Base-by-base conservation (phyloP, 1,140 invertebrate genomes). In the Bombus confusus region DNA sequence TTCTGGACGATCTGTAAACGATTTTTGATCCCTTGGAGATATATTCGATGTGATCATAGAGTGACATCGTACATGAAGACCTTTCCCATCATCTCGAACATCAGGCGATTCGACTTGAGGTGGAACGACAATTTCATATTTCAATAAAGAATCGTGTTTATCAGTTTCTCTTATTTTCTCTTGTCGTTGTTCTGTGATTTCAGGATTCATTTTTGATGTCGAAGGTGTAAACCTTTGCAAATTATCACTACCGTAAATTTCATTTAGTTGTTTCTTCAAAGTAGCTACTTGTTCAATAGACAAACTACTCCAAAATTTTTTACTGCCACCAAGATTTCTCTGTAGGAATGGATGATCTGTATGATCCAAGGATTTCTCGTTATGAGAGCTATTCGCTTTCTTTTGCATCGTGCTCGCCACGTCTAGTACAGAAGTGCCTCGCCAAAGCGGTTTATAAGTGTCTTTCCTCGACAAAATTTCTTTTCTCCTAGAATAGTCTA, bases 281-380 rank as follows among this genome's bases (percentile, higher is more conserved):
- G 97, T 97, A 90, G 96, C 97, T 0, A 98, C 97, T 95, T 98
- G 98, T 88, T 98, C 98, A 94, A 97, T 96, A 1, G 98, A 98
- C 68, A 98, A 94, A 91, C 98, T 98, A 91, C 97, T 98, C 96
- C 98, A 98, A 59, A 98, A 96, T 75, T 97, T 96, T 89, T 96
- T 97, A 59, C 97, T 97, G 37, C 98, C 96, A 0, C 96, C 96
- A 64, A 96, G 95, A 89, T 95, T 96, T 92, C 95, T 86, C 81
- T 95, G 94, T 5, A 96, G 73, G 25, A 88, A 90, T 0, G 93
- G 83, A 28, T 94, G 91, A 31, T 88, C 87, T 3, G 57, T 34
- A 6, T 86, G 59, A 47, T 89, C 87, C 9, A 64, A 37, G 4
- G 79, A 88, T 83, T 87, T 94, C 47, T 94, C 92, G 22, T 92